Evolutionary conservation across 2,888 invertebrate genomes (phyloP).

Genomic region (Ichneumoninae sp.): DNA sequence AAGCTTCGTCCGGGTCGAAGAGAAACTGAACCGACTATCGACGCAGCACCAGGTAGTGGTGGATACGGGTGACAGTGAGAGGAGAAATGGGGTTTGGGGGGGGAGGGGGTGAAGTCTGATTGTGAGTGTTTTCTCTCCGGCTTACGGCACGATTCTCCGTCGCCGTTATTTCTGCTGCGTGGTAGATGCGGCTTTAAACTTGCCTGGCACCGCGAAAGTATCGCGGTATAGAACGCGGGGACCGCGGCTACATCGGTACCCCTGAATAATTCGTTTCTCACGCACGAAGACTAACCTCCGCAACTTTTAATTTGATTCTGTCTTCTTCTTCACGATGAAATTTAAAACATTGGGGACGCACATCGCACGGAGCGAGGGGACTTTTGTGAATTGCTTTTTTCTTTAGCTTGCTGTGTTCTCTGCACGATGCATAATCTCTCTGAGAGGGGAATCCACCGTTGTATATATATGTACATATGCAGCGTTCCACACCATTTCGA

Average conservation of each 20-base stretch:
- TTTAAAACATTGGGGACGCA: constrained; percentile 7
- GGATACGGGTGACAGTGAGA: constrained; percentile 1
- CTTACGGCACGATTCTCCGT: constrained; percentile 40
- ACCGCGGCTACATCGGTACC: not conserved
- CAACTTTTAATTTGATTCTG: constrained; percentile 29
- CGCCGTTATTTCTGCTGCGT: constrained; percentile 56
- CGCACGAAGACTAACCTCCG: constrained; percentile 17
- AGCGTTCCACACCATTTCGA: no score
- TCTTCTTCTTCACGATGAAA: not conserved
- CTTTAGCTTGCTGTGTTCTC: not conserved
- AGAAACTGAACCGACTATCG: constrained; percentile 54
- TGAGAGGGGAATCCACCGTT: no score
- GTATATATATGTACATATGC: no score
- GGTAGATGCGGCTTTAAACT: constrained; percentile 39
- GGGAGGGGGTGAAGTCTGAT: constrained; percentile 29
- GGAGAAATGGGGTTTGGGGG: not conserved
- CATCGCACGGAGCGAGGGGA: not conserved
- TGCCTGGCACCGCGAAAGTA: constrained; percentile 3
- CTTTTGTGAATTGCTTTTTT: not conserved
- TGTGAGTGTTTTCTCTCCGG: constrained; percentile 55
- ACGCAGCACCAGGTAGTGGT: constrained; percentile 18
- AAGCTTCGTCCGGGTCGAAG: constrained; percentile 27
- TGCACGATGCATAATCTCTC: no score
- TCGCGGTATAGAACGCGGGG: constrained; percentile 9
- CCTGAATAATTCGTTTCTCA: constrained; percentile 46